These are phyloP conservation scores for Anguilla obscura DNA, from an alignment of 2,797 vertebrate genomes.

Conservation along the genomic window DNA sequence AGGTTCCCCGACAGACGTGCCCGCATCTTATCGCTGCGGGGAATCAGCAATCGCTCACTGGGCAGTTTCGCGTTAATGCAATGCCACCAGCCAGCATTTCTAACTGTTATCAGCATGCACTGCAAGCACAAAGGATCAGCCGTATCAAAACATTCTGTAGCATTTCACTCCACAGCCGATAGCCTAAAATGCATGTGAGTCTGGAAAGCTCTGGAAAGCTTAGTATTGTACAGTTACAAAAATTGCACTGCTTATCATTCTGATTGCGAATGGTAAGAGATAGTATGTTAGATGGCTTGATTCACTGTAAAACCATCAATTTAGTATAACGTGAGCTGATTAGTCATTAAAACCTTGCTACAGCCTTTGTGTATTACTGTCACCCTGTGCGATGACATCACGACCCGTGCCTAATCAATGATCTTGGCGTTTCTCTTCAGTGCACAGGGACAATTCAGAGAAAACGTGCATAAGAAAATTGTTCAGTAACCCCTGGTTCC, in stretches of 20 bases:
- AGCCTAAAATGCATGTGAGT: background rate
- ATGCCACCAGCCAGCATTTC: conserved; percentile 66
- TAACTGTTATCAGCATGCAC: conserved; percentile 59
- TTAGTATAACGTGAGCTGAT: background rate
- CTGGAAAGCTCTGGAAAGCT: background rate
- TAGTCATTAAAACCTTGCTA: background rate
- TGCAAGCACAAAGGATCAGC: conserved; percentile 65
- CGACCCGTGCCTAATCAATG: background rate
- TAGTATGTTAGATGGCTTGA: background rate
- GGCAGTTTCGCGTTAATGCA: conserved; percentile 75
- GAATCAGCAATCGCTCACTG: conserved; percentile 78
- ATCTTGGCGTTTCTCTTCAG: background rate
- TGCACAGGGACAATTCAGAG: background rate
- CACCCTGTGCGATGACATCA: background rate
- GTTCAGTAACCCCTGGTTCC: background rate
- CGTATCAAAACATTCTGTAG: background rate
- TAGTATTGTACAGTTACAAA: background rate
- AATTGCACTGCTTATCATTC: background rate
- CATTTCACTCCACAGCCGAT: background rate
- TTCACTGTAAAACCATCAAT: background rate
- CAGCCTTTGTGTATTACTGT: background rate
- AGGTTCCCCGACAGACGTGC: conserved; percentile 60
- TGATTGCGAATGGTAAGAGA: background rate
- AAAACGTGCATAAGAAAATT: background rate
- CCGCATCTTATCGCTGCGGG: conserved; percentile 67